Evolutionary conservation across 2,888 invertebrate genomes (phyloP).

Genomic region (Synanthedon vespiformis): DNA sequence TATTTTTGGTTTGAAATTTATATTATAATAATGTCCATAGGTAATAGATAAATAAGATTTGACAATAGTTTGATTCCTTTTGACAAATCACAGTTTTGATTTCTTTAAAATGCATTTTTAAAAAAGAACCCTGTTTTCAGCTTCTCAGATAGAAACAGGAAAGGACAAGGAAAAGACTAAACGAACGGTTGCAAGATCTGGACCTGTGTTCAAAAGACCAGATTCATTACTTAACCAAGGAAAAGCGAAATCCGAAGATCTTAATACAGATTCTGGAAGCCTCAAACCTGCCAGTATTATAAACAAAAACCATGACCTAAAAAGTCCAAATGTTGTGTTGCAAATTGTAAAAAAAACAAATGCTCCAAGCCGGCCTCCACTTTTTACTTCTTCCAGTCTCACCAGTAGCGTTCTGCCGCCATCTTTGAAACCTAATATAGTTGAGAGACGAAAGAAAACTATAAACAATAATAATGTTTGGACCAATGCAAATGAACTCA

Average conservation of each 20-base stretch:
- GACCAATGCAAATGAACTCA: slow-evolving; percentile 41
- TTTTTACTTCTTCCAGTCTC: slow-evolving; percentile 9
- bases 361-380: slow-evolving; percentile 17
- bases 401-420: slow-evolving; percentile 41
- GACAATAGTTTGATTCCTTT: no score
- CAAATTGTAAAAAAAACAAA: slow-evolving; percentile 53
- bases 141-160: no score
- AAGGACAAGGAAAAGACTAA: slow-evolving; percentile 9
- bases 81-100: no score
- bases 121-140: no score
- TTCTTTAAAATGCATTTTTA: no score
- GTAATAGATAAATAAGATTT: no score
- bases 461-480: slow-evolving; percentile 61
- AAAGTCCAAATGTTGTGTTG: slow-evolving; percentile 38
- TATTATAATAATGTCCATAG: no score
- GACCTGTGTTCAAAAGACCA: slow-evolving; percentile 22
- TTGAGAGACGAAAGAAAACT: slow-evolving; percentile 44
- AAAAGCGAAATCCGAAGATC: slow-evolving; percentile 19
- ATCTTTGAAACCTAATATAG: slow-evolving; percentile 37
- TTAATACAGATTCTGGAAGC: neutral
- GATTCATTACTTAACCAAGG: slow-evolving; percentile 36
- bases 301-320: slow-evolving; percentile 27
- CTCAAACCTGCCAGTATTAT: slow-evolving; percentile 4
- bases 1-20: slow-evolving; percentile 5
- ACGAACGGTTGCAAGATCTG: slow-evolving; percentile 25